phyloP scores from a whole-genome alignment of 2,113 vertebrate genomes.

The Xenotilapia longispinis region DNA sequence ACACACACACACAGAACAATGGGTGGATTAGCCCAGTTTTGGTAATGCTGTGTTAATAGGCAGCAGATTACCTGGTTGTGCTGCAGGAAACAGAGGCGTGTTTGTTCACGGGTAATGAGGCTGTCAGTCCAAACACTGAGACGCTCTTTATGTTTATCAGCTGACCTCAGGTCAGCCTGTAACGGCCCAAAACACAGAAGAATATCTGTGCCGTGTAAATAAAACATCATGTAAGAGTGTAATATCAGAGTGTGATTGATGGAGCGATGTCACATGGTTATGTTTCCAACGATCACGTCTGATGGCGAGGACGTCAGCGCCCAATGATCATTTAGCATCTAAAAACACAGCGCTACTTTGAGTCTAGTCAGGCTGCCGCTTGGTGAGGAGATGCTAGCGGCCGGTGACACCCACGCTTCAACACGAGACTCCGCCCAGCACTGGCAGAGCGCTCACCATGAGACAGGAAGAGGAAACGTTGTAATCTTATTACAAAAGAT shows the following conservation, averaged over 20 bases:
- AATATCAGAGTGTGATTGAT: neutral
- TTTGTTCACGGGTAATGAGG: neutral
- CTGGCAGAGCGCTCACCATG: neutral
- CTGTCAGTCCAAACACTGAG: neutral
- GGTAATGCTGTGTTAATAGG: neutral
- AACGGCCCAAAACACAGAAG: neutral
- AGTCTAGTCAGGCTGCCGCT: neutral
- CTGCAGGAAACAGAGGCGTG: neutral
- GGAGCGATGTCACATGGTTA: neutral
- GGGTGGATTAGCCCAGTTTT: constrained; percentile 3
- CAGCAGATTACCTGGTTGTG: neutral
- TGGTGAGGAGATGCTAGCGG: neutral
- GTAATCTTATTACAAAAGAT: neutral
- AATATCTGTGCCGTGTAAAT: neutral
- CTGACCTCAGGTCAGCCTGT: neutral
- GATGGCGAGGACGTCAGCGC: neutral
- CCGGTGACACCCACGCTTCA: neutral
- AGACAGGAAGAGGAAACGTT: neutral
- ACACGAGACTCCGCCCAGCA: neutral
- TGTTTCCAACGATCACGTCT: neutral
- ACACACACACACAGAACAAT: neutral
- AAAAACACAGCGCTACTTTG: neutral
- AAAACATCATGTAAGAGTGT: neutral
- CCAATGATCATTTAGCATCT: neutral
- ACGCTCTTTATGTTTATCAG: neutral